Percentiles rank a stretch among this genome's conserved stretches.
These are phyloP conservation scores for Periparus ater DNA, from an alignment of 2,797 vertebrate species.

Conservation along the genomic window DNA sequence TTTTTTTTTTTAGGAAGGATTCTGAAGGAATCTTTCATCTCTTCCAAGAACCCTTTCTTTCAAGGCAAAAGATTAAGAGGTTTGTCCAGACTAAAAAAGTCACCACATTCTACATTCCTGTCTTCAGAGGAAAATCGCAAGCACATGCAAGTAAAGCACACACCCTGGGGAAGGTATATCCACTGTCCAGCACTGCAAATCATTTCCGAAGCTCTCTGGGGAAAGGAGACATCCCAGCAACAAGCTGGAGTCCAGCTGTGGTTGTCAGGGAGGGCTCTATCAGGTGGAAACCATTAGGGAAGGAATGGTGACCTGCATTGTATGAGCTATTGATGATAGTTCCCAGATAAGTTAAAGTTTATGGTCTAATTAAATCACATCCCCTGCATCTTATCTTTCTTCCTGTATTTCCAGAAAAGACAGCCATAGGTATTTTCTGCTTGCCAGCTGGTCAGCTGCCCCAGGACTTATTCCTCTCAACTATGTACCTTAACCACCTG, in stretches of 20 bases:
- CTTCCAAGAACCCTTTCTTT: not conserved
- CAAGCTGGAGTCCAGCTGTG: slow-evolving; percentile 63
- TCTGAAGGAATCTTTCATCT: not conserved
- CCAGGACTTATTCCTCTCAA: not conserved
- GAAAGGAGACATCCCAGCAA: not conserved
- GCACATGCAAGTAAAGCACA: not conserved
- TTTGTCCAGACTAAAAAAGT: not conserved
- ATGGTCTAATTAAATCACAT: slow-evolving; percentile 55
- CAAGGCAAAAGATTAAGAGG: not conserved
- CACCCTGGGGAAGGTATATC: not conserved
- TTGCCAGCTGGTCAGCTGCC: slow-evolving; percentile 42
- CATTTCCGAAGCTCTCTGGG: not conserved
- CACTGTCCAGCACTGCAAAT: not conserved
- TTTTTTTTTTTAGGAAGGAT: not conserved
- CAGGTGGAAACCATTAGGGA: slow-evolving; percentile 61
- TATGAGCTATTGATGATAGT: slow-evolving; percentile 60
- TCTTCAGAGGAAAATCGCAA: not conserved
- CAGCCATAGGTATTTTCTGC: slow-evolving; percentile 7
- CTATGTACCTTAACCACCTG: not conserved
- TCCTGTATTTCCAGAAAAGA: slow-evolving; percentile 41
- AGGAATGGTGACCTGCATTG: slow-evolving; percentile 37
- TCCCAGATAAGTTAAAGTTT: slow-evolving; percentile 64
- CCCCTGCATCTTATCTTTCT: slow-evolving; percentile 52
- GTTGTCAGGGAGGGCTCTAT: slow-evolving; percentile 2
- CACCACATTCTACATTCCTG: not conserved